phyloP scores from a whole-genome alignment of 37 sponge, comb jelly and placozoan species.

The Chondrosia reniformis region DNA sequence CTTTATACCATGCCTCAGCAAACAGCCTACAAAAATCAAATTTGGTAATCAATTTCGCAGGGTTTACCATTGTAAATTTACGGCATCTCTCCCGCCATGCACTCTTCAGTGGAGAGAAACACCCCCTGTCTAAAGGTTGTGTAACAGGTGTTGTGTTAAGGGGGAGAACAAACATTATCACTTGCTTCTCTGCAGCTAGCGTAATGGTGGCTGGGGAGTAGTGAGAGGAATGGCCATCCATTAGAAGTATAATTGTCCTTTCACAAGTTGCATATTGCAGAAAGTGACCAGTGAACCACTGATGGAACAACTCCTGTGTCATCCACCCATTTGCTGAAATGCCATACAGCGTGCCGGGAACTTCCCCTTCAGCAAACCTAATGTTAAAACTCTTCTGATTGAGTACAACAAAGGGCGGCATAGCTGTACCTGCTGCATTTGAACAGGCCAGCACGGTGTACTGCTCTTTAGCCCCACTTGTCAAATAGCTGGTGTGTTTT shows the following conservation, averaged over 20 bases:
- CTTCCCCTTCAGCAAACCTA: slow-evolving; percentile 20
- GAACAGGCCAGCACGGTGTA: slow-evolving; percentile 18
- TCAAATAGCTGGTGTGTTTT: slow-evolving; percentile 20
- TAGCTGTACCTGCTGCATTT: slow-evolving; percentile 8
- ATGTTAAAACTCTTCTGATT: not conserved
- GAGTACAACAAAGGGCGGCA: slow-evolving; percentile 29
- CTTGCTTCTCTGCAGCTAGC: slow-evolving; percentile 18
- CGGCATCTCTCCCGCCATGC: slow-evolving; percentile 10
- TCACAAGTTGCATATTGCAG: not conserved
- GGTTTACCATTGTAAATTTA: not conserved
- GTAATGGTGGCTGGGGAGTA: slow-evolving; percentile 13
- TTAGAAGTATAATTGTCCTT: slow-evolving; percentile 5
- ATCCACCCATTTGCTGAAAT: slow-evolving; percentile 30
- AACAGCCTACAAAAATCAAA: slow-evolving; percentile 30
- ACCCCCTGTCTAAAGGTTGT: slow-evolving; percentile 30
- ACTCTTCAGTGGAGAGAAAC: slow-evolving; percentile 21
- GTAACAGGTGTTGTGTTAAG: slow-evolving; percentile 25
- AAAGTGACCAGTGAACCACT: slow-evolving; percentile 17
- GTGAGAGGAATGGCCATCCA: slow-evolving; percentile 26
- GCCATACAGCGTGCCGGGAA: slow-evolving; percentile 39
- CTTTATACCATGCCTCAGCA: slow-evolving; percentile 29
- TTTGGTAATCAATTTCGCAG: slow-evolving; percentile 31
- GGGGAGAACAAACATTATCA: slow-evolving; percentile 9
- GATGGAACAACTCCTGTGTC: not conserved
- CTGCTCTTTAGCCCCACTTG: not conserved